A percentile compares a stretch with the other conserved stretches of the same genome.
Conservation (phyloP, 2,113 vertebrate species). For the Rhineura floridana region DNA sequence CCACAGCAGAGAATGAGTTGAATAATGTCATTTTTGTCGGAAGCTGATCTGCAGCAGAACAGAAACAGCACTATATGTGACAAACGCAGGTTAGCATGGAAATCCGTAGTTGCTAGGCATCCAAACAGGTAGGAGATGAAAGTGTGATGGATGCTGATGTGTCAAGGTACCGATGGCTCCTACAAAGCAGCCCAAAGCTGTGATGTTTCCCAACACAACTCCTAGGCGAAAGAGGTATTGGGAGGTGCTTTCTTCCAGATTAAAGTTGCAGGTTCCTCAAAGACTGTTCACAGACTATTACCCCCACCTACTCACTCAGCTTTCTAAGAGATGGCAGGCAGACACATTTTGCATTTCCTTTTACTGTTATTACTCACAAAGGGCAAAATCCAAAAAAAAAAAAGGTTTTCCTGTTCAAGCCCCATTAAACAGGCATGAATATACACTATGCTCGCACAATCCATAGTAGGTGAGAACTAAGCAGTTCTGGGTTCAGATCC, state of each 20-base stretch:
- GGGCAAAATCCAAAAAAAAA: background rate
- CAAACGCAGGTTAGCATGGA: no score
- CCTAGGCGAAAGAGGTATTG: background rate
- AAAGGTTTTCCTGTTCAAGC: background rate
- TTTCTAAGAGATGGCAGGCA: background rate
- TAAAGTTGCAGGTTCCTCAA: background rate
- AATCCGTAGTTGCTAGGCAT: background rate
- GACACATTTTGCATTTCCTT: background rate
- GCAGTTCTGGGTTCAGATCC: background rate
- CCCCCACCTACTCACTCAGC: background rate
- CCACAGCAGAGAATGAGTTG: no score
- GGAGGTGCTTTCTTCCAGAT: background rate
- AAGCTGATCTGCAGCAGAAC: no score
- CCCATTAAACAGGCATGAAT: background rate
- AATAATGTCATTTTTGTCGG: no score
- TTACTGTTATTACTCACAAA: background rate
- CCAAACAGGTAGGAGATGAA: background rate
- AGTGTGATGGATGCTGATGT: background rate
- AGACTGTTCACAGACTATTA: background rate
- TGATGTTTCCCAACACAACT: background rate
- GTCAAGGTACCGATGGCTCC: background rate
- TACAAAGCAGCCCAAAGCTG: background rate
- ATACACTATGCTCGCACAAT: no score
- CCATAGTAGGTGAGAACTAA: background rate
- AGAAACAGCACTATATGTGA: no score